Evolutionary conservation across 2,888 invertebrate genomes (phyloP), one percentile per base, ranked within the genome.

Genomic region (Stenchaetothrips biformis): DNA sequence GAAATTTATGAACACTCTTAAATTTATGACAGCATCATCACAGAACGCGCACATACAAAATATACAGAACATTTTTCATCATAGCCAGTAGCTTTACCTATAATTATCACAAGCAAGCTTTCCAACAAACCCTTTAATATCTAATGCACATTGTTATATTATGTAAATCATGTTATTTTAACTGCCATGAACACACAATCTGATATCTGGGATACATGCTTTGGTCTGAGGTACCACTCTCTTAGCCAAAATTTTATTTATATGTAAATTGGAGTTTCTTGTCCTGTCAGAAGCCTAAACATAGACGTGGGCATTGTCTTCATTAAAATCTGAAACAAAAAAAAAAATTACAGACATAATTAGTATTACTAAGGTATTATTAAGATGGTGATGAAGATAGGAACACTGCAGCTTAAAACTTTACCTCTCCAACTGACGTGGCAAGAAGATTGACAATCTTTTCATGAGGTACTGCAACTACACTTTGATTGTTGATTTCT

Each of bases 271-370:
- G 99, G 99, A 88, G 97, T 96, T 90, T 99, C 99, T 89, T 99
- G 99, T 82, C 99, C 99, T 84, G 99, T 99, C 86, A 99, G 90
- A 87, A 99, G 91, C 86, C 99, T 93, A 90, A 98, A 99, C 97
- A 99, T 99, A 83, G 99, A 99, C 84, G 99, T 99, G 85, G 99
- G 99, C 99, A 99, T 99, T 82, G 99, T 99, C 90, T 99, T 99
- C 99, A 99, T 99, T 85, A 98, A 91, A 85, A 99, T 99, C 98
- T 98, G 91, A 53, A 91, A 90, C 83, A 74, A 74, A 77, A 47
- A 80, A 81, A 80, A 79, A 74, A 48, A 25, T 16, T 0, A 16
- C 49, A 48, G 18, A 11, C 25, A 79, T 18, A n/a, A 2, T 25
- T 27, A 79, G 59, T 79, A 79, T 21, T 1, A 27, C 8, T 16